These are phyloP conservation scores for Anguilla marmorata DNA, from an alignment of 2,797 vertebrate genomes.

Conservation along the genomic window DNA sequence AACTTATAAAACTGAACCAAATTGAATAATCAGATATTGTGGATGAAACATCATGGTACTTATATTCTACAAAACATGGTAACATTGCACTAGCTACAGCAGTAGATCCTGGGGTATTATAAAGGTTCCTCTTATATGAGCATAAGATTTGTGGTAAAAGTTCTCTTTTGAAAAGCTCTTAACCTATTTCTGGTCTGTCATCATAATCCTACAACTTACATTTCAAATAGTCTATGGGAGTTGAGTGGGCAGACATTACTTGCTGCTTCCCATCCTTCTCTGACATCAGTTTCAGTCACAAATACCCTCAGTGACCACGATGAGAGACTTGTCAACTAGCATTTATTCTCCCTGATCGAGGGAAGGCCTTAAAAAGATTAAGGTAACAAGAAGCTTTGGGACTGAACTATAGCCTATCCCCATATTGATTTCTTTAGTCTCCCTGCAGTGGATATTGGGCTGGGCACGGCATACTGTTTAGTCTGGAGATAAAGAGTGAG, in stretches of 20 bases:
- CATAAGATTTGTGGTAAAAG: neutral
- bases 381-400: slow-evolving; percentile 18
- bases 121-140: neutral
- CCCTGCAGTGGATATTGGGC: slow-evolving; percentile 2
- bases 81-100: neutral
- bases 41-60: neutral
- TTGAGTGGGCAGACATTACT: neutral
- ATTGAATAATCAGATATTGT: neutral
- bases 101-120: neutral
- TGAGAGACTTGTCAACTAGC: neutral
- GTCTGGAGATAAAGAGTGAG: neutral
- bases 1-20: neutral
- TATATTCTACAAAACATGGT: neutral
- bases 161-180: neutral
- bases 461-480: neutral
- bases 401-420: slow-evolving; percentile 7
- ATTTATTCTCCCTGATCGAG: slow-evolving; percentile 11
- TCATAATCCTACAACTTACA: neutral
- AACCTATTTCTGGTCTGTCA: neutral
- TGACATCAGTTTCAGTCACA: neutral
- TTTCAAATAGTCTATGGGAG: neutral
- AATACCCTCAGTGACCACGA: neutral
- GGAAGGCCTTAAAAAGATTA: slow-evolving; percentile 21
- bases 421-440: slow-evolving; percentile 19
- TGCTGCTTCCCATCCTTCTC: neutral